Conservation (phyloP, 1,140 invertebrate genomes). For the Caenorhabditis remanei region DNA sequence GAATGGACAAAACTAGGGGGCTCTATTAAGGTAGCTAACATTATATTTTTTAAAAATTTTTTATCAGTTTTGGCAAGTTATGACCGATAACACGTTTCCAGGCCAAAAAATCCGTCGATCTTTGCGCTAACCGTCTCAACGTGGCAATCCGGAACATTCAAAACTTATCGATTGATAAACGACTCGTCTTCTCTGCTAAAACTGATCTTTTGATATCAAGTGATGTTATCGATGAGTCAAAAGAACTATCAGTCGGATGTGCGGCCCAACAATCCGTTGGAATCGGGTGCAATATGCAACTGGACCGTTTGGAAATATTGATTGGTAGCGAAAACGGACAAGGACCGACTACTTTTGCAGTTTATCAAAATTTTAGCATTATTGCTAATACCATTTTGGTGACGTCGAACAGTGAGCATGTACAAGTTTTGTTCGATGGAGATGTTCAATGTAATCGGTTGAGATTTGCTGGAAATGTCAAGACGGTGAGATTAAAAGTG, state of each 20-base stretch:
- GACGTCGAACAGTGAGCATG: slow-evolving; percentile 13
- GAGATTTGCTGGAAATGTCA: slow-evolving; percentile 45
- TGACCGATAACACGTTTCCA: too few species aligned
- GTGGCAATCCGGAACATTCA: slow-evolving; percentile 46
- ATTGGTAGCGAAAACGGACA: background rate
- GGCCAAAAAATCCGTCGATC: slow-evolving; percentile 46
- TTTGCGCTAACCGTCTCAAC: slow-evolving; percentile 50
- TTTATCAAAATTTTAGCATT: background rate
- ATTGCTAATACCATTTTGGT: slow-evolving; percentile 19
- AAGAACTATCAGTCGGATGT: slow-evolving; percentile 37
- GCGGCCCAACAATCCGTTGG: slow-evolving; percentile 44
- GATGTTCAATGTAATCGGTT: slow-evolving; percentile 14
- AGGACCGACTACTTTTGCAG: background rate
- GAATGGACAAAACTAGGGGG: slow-evolving; percentile 57
- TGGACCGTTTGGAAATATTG: slow-evolving; percentile 45
- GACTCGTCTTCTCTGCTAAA: slow-evolving; percentile 54
- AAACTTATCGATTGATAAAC: slow-evolving; percentile 44
- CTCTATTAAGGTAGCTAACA: background rate
- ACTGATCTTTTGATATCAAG: slow-evolving; percentile 52
- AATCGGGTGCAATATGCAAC: slow-evolving; percentile 37
- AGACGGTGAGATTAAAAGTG: background rate
- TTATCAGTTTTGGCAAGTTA: too few species aligned
- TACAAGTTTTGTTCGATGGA: slow-evolving; percentile 26
- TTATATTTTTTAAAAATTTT: too few species aligned
- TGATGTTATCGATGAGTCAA: slow-evolving; percentile 54